Base-by-base conservation (phyloP, 1,140 invertebrate genomes). In the Diorhabda carinulata region DNA sequence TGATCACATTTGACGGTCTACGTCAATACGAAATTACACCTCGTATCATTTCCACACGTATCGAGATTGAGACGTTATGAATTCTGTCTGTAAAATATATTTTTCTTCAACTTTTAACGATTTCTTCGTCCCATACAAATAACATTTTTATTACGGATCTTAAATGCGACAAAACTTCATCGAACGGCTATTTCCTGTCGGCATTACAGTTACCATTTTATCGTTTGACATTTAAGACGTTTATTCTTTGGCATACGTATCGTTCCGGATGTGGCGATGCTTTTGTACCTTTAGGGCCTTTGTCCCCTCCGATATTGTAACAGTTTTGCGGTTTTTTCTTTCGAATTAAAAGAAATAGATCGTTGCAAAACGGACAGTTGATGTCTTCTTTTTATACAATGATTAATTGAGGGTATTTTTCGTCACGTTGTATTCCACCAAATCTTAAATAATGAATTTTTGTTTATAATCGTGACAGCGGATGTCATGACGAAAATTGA, bases 111-210 rank as follows among this genome's bases (percentile, higher is more conserved):
- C 47, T n/a, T n/a, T 52, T 52, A 52, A 52, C 47, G 47, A 52
- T 52, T 52, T 52, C 47, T 3, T 52, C 3, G 47, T 52, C 47
- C 47, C 47, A 52, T n/a, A 6, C 47, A 52, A 6, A n/a, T 52
- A 52, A 52, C 47, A 52, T 52, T 52, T 52, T 52, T 52, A 52
- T 52, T 52, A 52, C 47, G 6, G 6, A n/a, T n/a, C 47, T 52
- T 8, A 52, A 52, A 52, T 52, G 47, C 47, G 47, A 52, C 47
- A 52, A 52, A 52, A 52, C n/a, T 8, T n/a, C n/a, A 52, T 52
- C 47, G 47, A 52, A 52, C n/a, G 25, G 57, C 25, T 57, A 41
- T 59, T 68, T 68, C 67, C 67, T 68, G 67, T 68, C 67, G 67
- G 67, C 47, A n/a, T 8, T 8, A n/a, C 47, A 52, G 47, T 52